Evolutionary conservation across 1,140 invertebrate species (phyloP), one percentile per base, ranked within the genome.

Genomic region (Aphis gossypii): DNA sequence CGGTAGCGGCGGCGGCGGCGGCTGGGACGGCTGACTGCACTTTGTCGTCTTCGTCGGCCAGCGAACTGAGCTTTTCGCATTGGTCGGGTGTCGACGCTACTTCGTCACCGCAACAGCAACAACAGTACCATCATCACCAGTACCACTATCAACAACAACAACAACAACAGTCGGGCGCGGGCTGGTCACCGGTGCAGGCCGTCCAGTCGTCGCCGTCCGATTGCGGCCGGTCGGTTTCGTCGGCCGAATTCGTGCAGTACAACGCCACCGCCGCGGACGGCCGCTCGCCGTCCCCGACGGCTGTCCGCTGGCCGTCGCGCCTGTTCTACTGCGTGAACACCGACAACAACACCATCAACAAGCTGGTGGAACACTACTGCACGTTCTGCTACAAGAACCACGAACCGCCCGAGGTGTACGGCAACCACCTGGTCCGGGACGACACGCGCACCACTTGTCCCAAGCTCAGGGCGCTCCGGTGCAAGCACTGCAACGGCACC

Each of bases 341-440:
- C 46, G 38, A 54, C 48, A 54, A 9, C 48, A 92, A 51, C 48
- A 93, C 82, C 5, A 46, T 86, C 82, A 83, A 93, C 35, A 93
- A 93, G 82, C 14, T 93, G 92, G 76, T 93, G n/a, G 92, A 93
- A 21, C 92, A 93, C 48, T 93, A 93, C 25, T 93, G 92, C 76
- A 93, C 92, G 9, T 93, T 93, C 38, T 93, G 92, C 48, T 93
- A 86, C 82, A 93, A 93, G 82, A 93, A 93, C 92, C 82, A 56
- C 48, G 92, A 93, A 11, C 92, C 92, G 11, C 91, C 91, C 82
- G 92, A 93, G 35, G 92, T 93, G 82, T 93, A 86, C 76, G 92
- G 92, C 35, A 20, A 21, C n/a, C 92, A 93, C n/a, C 76, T 93
- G 82, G 92, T 93, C 21, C 92, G 92, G 92, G 82, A 93, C 82